phyloP scores from a whole-genome alignment of 2,113 vertebrate species.

The Trogon surrucura region DNA sequence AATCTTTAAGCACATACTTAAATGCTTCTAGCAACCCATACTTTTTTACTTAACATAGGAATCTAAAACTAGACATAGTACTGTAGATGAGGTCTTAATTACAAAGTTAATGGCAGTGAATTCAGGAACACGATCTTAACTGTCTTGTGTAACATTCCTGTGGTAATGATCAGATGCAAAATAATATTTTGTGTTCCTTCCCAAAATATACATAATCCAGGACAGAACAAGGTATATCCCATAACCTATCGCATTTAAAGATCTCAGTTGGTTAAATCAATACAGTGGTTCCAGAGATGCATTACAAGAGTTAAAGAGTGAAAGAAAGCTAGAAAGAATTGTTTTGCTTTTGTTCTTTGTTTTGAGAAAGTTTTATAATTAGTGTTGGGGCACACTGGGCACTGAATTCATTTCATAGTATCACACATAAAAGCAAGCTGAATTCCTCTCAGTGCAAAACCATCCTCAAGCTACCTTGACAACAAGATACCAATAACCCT shows the following conservation, averaged over 20 bases:
- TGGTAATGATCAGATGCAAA: neutral
- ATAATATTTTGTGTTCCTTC: neutral
- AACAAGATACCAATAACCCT: constrained; percentile 70
- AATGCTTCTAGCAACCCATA: neutral
- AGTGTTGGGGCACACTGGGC: constrained; percentile 43
- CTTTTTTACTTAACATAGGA: neutral
- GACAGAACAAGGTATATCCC: neutral
- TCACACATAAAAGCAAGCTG: constrained; percentile 71
- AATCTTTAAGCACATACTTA: neutral
- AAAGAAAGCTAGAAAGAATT: neutral
- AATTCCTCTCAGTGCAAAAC: constrained; percentile 69
- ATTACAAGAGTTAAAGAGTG: constrained; percentile 10
- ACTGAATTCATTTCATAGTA: constrained; percentile 70
- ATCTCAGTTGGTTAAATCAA: neutral
- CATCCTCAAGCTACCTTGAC: constrained; percentile 73
- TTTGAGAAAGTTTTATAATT: constrained; percentile 55
- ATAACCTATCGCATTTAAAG: neutral
- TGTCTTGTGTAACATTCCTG: neutral
- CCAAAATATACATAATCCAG: neutral
- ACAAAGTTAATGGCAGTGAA: neutral
- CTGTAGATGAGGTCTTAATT: neutral
- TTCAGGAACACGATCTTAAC: neutral
- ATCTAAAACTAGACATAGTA: neutral
- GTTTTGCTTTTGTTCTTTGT: constrained; percentile 11
- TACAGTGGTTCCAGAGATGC: neutral